phyloP scores from a whole-genome alignment of 2,113 vertebrate genomes.

The Castor canadensis region DNA sequence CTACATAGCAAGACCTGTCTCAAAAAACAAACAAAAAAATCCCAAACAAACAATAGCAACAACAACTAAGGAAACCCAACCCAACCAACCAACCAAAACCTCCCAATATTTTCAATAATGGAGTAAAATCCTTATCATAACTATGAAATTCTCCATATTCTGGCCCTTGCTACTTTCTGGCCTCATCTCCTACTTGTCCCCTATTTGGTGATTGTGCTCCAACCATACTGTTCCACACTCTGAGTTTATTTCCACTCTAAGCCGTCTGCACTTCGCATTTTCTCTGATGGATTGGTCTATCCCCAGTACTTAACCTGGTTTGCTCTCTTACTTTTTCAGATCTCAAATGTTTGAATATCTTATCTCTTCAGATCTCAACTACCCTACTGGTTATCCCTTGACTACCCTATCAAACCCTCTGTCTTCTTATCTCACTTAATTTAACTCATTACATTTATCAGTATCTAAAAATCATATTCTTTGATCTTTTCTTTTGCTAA shows the following conservation, averaged over 20 bases:
- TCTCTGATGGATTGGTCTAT: not conserved
- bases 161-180: not conserved
- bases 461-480: not conserved
- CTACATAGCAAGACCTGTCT: not conserved
- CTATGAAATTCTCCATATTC: not conserved
- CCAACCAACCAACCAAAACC: not conserved
- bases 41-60: too few species aligned
- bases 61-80: not conserved
- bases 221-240: not conserved
- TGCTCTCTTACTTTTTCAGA: not conserved
- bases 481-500: not conserved
- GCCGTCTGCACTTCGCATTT: not conserved
- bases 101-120: not conserved
- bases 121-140: not conserved
- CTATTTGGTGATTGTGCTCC: not conserved
- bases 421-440: not conserved
- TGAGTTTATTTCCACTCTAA: not conserved
- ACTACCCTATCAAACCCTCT: not conserved
- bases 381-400: not conserved
- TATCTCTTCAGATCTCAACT: not conserved
- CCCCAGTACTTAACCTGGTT: not conserved
- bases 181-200: not conserved
- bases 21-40: not conserved
- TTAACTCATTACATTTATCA: not conserved
- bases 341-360: not conserved